Evolutionary conservation across 1,140 invertebrate genomes (phyloP).

Genomic region (Zaprionus camerounensis): DNA sequence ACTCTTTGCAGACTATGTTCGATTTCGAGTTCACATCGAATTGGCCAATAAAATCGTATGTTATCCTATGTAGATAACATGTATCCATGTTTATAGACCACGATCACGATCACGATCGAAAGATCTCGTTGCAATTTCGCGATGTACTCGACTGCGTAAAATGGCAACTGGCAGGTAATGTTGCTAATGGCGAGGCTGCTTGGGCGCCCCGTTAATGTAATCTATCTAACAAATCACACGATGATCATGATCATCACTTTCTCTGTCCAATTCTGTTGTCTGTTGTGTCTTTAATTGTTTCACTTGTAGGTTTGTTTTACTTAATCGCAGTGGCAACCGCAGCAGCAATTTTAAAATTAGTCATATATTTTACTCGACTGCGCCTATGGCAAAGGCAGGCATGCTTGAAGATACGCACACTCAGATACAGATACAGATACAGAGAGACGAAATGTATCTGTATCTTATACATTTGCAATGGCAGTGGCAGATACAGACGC

Average conservation of each 20-base stretch:
- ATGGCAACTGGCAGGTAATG: conserved; percentile 18
- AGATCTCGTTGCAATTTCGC: conserved; percentile 16
- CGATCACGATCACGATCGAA: neutral
- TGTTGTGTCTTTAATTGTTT: conserved; percentile 54
- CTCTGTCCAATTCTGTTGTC: conserved; percentile 64
- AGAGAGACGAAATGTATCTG: neutral
- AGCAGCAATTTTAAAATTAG: conserved; percentile 71
- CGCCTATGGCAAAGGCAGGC: conserved; percentile 48
- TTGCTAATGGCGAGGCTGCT: conserved; percentile 1
- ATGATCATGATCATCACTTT: conserved; percentile 74
- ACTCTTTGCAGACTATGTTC: too few species aligned
- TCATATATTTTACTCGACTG: conserved; percentile 49
- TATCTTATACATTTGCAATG: neutral
- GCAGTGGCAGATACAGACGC: conserved; percentile 1
- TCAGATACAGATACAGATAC: conserved; percentile 34
- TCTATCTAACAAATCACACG: conserved; percentile 74
- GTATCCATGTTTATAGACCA: neutral
- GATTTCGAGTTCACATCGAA: too few species aligned
- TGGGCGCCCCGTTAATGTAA: conserved; percentile 50
- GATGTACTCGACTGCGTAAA: conserved; percentile 34
- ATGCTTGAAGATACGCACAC: conserved; percentile 79
- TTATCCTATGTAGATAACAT: neutral
- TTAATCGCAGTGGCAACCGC: conserved; percentile 55
- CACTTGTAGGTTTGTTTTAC: conserved; percentile 54
- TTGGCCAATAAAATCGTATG: neutral